Evolutionary conservation across 2,888 invertebrate genomes (phyloP).

Genomic region (Pseudanteris insignis): DNA sequence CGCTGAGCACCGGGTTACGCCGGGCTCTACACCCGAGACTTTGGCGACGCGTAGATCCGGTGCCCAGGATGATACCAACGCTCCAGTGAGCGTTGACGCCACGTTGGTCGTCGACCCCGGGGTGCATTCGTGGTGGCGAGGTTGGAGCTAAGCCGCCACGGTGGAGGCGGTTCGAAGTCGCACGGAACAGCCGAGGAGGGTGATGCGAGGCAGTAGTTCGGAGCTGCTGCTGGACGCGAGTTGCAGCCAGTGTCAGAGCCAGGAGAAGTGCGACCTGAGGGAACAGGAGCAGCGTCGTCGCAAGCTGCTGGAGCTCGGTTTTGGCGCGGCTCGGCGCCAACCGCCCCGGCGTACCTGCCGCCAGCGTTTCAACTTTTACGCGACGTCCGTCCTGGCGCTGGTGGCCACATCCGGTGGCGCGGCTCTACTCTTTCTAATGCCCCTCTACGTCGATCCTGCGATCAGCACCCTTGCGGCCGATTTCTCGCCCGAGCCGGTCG

Average conservation of each 20-base stretch:
- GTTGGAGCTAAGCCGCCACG: constrained; percentile 5
- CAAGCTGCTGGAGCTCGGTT: constrained; percentile 65
- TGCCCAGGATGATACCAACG: neutral
- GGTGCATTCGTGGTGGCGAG: constrained; percentile 10
- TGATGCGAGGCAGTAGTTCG: constrained; percentile 80
- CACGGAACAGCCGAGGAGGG: constrained; percentile 40
- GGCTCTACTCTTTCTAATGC: constrained; percentile 77
- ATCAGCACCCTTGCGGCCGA: constrained; percentile 77
- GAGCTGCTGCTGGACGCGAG: constrained; percentile 81
- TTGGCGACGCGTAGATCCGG: too few species aligned
- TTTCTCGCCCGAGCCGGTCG: constrained; percentile 78
- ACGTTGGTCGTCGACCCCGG: too few species aligned
- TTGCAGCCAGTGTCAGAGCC: constrained; percentile 72
- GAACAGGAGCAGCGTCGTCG: constrained; percentile 64
- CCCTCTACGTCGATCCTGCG: constrained; percentile 77
- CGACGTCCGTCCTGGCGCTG: constrained; percentile 76
- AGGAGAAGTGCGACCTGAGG: constrained; percentile 61
- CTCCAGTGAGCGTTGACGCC: too few species aligned
- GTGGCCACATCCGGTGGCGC: constrained; percentile 78
- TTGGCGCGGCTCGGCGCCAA: constrained; percentile 65
- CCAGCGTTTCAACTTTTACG: constrained; percentile 77
- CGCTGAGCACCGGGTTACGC: too few species aligned
- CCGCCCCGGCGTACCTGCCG: constrained; percentile 70
- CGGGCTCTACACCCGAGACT: too few species aligned
- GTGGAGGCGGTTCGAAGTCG: constrained; percentile 39